Evolutionary conservation across 2,113 vertebrate species (phyloP).

Genomic region (Orientallactaga bullata): DNA sequence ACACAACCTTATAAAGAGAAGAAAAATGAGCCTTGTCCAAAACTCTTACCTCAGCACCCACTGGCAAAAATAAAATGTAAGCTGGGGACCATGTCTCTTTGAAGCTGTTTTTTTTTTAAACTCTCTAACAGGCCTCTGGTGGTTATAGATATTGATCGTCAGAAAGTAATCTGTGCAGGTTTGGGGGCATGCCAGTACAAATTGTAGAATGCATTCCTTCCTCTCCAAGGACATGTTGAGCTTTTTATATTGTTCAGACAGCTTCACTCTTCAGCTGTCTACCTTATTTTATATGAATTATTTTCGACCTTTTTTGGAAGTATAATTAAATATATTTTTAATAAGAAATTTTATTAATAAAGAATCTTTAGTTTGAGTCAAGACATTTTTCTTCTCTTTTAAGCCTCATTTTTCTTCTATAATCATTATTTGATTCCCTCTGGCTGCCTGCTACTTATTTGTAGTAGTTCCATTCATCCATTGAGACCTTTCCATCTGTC

Average conservation of each 20-base stretch:
- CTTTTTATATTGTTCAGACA: constrained; percentile 85
- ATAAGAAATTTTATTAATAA: constrained; percentile 71
- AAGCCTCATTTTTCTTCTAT: constrained; percentile 90
- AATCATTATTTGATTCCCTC: constrained; percentile 92
- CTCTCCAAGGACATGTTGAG: constrained; percentile 88
- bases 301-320: constrained; percentile 73
- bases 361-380: constrained; percentile 81
- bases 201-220: constrained; percentile 88
- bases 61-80: constrained; percentile 90
- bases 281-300: constrained; percentile 77
- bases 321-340: constrained; percentile 76
- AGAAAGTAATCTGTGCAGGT: constrained; percentile 94
- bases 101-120: constrained; percentile 84
- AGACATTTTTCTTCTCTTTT: constrained; percentile 86
- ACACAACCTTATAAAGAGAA: constrained; percentile 86
- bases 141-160: constrained; percentile 93
- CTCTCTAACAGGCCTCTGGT: constrained; percentile 92
- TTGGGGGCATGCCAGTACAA: constrained; percentile 92
- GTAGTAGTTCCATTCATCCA: constrained; percentile 93
- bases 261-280: constrained; percentile 84
- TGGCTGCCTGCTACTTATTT: constrained; percentile 91
- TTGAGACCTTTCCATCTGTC: constrained; percentile 94
- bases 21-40: constrained; percentile 91
- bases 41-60: constrained; percentile 89
- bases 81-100: constrained; percentile 87